These are phyloP conservation scores for Paguma larvata DNA, from an alignment of 2,797 vertebrate genomes.

Conservation along the genomic window DNA sequence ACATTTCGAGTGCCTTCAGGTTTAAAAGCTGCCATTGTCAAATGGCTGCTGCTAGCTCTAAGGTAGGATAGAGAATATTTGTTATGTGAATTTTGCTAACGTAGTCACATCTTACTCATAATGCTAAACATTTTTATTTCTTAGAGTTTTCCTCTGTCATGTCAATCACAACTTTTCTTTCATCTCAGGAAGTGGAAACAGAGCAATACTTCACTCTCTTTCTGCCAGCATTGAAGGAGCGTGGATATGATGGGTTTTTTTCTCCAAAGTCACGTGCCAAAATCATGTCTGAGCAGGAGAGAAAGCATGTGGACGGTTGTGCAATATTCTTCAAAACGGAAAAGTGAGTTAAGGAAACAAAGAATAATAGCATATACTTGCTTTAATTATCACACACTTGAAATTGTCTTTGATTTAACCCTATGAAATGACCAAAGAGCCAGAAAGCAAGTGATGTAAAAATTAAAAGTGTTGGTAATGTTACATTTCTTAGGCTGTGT, in stretches of 20 bases:
- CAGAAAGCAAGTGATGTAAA: constrained; percentile 24
- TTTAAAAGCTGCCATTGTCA: constrained; percentile 63
- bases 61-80: constrained; percentile 41
- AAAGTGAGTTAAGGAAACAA: constrained; percentile 91
- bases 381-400: neutral
- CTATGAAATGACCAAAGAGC: constrained; percentile 49
- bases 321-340: constrained; percentile 99
- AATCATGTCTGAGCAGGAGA: constrained; percentile 98
- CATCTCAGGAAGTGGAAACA: constrained; percentile 97
- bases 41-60: constrained; percentile 11
- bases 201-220: constrained; percentile 99
- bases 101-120: constrained; percentile 30
- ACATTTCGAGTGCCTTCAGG: constrained; percentile 35
- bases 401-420: constrained; percentile 32
- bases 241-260: constrained; percentile 98
- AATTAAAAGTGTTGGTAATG: constrained; percentile 38
- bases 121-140: constrained; percentile 41
- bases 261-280: constrained; percentile 99
- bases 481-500: constrained; percentile 7
- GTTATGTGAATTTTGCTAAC: constrained; percentile 37
- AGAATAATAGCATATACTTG: neutral
- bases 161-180: constrained; percentile 73
- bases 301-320: constrained; percentile 98
- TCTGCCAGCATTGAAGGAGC: constrained; percentile 96
- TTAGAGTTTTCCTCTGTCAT: constrained; percentile 48